Base-by-base conservation (phyloP, 2,797 vertebrate genomes). In the Sebastolobus alascanus region DNA sequence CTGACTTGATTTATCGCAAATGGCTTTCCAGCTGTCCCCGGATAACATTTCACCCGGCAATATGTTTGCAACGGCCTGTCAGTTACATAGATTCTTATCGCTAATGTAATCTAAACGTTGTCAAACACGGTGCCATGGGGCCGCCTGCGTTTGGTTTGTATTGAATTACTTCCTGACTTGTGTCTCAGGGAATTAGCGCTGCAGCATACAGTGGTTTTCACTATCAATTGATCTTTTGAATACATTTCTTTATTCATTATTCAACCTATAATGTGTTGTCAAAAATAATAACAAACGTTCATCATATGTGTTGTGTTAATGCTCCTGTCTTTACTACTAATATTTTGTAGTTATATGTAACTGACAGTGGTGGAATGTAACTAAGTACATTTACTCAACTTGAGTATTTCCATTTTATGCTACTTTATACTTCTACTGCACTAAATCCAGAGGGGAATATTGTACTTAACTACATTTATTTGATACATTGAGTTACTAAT, bases 1-100 rank as follows among this genome's bases (percentile, higher is more conserved):
- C 89, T 69, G 77, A 82, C 58, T 84, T 83, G 79, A 91, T 91
- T 90, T 18, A 87, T 90, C 72, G 67, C 73, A 89, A 87, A 89
- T 86, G 82, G 67, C 87, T 91, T 80, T 82, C 82, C 80, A 82
- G 75, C 72, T 84, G 86, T 90, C 87, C 77, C 84, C 35, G 66
- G 80, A 75, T 85, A 82, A 80, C 77, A 75, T 87, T 91, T 89
- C 72, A 86, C 61, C 72, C n/a, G 6, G 55, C 73, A 87, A 78
- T 86, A 83, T 90, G 82, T 85, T 87, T 84, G 59, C 68, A 79
- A 37, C 77, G 78, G 65, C 54, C 60, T 74, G 84, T 86, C 89
- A 84, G 63, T 84, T 80, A 83, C 79, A 87, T 74, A 71, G 82
- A 90, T 87, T 82, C 3, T 5, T 84, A 79, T 87, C 69, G 6